Percentiles rank a stretch among this genome's conserved stretches.
Conservation (phyloP, 2,113 vertebrate species). For the Paratilapia polleni region DNA sequence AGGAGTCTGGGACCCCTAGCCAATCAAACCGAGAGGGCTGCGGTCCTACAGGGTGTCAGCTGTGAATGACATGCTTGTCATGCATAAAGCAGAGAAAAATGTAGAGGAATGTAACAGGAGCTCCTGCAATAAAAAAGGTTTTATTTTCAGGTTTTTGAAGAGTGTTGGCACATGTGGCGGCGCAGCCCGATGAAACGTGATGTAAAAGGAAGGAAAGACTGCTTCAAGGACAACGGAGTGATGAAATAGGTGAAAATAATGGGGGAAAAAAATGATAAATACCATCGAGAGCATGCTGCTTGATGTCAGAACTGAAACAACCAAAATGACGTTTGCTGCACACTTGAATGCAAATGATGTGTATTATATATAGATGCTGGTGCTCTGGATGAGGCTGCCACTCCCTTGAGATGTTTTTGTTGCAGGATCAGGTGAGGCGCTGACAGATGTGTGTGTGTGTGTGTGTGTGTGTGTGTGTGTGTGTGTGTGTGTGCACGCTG, state of each 20-base stretch:
- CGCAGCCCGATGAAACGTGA: conserved; percentile 29
- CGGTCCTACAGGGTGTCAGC: background rate
- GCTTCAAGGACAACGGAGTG: conserved; percentile 10
- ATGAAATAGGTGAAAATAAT: conserved; percentile 40
- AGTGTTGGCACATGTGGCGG: background rate
- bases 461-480: conserved; percentile 2
- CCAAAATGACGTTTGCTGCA: background rate
- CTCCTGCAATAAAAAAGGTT: background rate
- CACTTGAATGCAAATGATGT: conserved; percentile 32
- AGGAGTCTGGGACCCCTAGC: conserved; percentile 27
- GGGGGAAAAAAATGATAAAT: background rate
- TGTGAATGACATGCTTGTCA: background rate
- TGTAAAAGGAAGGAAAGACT: conserved; percentile 31
- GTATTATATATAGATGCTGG: conserved; percentile 43
- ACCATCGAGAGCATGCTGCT: background rate
- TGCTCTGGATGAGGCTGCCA: background rate
- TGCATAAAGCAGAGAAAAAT: background rate
- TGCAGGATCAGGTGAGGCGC: conserved; percentile 38
- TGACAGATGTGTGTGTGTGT: conserved; percentile 41
- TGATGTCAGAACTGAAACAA: background rate
- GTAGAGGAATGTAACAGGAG: background rate
- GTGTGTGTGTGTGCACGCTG: background rate
- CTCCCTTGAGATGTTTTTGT: conserved; percentile 21
- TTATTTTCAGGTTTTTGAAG: background rate
- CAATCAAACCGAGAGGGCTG: background rate